Conservation (phyloP, 2,888 invertebrate species). For the Phymatocera aterrima region DNA sequence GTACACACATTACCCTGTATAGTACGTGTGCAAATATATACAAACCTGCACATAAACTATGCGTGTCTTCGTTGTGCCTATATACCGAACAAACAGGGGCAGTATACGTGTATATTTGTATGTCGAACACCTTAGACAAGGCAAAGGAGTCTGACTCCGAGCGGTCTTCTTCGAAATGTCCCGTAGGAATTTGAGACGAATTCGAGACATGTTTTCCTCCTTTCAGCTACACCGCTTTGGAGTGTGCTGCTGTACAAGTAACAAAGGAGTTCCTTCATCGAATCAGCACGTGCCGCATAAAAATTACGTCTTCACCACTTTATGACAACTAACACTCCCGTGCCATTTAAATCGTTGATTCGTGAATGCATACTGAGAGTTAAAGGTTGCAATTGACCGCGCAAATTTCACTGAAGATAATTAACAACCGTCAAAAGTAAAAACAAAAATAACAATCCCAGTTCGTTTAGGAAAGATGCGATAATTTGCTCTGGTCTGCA, state of each 20-base stretch:
- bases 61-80: too few relatives aligned
- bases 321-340: slow-evolving; percentile 54
- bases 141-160: not conserved
- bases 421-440: not conserved
- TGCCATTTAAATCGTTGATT: not conserved
- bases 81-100: not conserved
- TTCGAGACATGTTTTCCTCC: not conserved
- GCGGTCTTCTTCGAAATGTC: not conserved
- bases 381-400: not conserved
- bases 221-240: not conserved
- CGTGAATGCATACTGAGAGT: not conserved
- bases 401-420: not conserved
- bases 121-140: not conserved
- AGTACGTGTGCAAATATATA: slow-evolving; percentile 10
- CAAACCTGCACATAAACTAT: not conserved
- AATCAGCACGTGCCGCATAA: slow-evolving; percentile 3
- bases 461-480: slow-evolving; percentile 61
- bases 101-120: not conserved
- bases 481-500: slow-evolving; percentile 64
- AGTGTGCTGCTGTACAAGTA: not conserved
- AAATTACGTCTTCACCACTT: slow-evolving; percentile 66
- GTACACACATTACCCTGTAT: slow-evolving; percentile 13
- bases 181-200: slow-evolving; percentile 21
- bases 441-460: not conserved
- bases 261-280: slow-evolving; percentile 26